Base-by-base conservation (phyloP, 1,140 invertebrate species). In the Globodera rostochiensis region DNA sequence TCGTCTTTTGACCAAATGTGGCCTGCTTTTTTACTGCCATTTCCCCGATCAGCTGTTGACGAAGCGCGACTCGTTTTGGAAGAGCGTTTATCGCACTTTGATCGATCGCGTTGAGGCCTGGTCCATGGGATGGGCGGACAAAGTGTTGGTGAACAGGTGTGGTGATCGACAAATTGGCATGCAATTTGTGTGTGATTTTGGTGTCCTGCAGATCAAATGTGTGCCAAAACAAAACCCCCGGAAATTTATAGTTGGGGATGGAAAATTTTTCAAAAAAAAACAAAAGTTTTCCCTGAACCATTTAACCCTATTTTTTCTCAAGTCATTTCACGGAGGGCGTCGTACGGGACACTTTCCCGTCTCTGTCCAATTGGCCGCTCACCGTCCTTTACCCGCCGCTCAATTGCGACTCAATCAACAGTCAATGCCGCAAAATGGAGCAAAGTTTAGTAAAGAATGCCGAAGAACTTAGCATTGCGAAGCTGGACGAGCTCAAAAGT, bases 1-100 rank as follows among this genome's bases (percentile, higher is more conserved):
- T 86, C 81, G 90, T 87, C 87, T 94, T 85, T 92, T 92, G 70
- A 45, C 76, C 45, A 89, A 91, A 11, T 92, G 93, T 80, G 91
- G 93, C 86, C 92, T 98, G 15, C 90, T 98, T 7, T 99, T 97
- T 91, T 99, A 99, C 87, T 99, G 97, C 86, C 98, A 99, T 91
- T 96, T 96, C 91, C 98, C 98, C 0, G 98, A 99, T 91, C 94
- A 96, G 87, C 91, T 99, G 4, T 91, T 98, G 2, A 94, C 94
- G 19, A 92, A 92, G 80, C 93, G 93, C 25, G 92, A 93, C 0
- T 83, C 90, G 1, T 86, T 94, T 0, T 77, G 74, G 66, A 69
- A 82, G 19, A 74, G 79, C 25, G 74, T 95, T 0, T 99, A 99
- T 91, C 92, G 98, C 64, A 90, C 91, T n/a, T 94, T 96, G 0